These are phyloP conservation scores for Rhorus exstirpatorius DNA, from an alignment of 2,888 invertebrate genomes.

Conservation along the genomic window DNA sequence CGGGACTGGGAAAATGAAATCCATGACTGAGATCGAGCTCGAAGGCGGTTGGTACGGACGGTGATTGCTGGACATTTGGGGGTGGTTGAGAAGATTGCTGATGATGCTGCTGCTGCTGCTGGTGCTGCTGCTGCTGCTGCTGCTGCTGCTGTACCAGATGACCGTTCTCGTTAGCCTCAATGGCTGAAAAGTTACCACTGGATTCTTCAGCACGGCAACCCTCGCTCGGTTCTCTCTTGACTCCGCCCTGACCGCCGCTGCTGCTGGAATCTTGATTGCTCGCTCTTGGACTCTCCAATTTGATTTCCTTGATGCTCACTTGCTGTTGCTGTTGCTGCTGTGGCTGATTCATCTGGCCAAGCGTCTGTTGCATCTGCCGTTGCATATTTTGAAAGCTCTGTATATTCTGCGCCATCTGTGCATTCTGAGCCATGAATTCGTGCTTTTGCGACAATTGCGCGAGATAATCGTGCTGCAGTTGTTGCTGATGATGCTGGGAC, in stretches of 20 bases:
- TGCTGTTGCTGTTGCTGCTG: conserved; percentile 74
- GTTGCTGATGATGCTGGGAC: conserved; percentile 72
- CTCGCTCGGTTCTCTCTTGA: conserved; percentile 83
- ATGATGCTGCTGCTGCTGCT: conserved; percentile 72
- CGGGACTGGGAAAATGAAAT: conserved; percentile 85
- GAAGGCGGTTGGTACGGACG: conserved; percentile 78
- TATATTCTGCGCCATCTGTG: conserved; percentile 82
- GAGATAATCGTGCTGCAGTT: conserved; percentile 79
- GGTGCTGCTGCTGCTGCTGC: conserved; percentile 72
- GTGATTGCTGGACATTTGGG: conserved; percentile 78
- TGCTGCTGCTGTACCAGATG: conserved; percentile 69
- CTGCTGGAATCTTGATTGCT: conserved; percentile 70
- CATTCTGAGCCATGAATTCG: conserved; percentile 84
- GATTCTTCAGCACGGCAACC: conserved; percentile 79
- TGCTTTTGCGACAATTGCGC: conserved; percentile 83
- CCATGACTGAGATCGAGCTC: conserved; percentile 83
- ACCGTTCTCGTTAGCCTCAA: conserved; percentile 71
- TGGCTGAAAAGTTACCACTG: conserved; percentile 46
- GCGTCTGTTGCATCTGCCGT: conserved; percentile 82
- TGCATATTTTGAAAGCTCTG: conserved; percentile 84
- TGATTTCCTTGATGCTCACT: conserved; percentile 78
- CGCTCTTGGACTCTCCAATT: conserved; percentile 77
- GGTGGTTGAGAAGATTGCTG: conserved; percentile 74
- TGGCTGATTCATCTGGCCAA: conserved; percentile 78
- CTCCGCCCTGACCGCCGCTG: conserved; percentile 73